These are phyloP conservation scores for Pocillopora meandrina DNA, from an alignment of 92 coral and sea anemone genomes.

Conservation along the genomic window DNA sequence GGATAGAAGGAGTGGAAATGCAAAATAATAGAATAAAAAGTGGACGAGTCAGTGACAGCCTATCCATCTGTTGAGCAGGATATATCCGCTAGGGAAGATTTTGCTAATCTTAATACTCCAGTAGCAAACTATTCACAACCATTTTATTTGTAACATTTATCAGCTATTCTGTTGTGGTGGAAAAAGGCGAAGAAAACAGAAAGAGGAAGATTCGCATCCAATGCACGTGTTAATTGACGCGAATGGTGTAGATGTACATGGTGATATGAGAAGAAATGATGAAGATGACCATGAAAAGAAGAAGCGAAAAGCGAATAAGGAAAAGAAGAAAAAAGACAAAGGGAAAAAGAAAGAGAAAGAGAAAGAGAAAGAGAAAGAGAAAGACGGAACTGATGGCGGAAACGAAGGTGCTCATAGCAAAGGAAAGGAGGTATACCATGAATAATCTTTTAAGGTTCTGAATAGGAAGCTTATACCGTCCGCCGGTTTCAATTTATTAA, in stretches of 20 bases:
- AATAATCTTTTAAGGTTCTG: not conserved
- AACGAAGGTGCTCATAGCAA: not conserved
- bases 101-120: too few relatives aligned
- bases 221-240: slow-evolving; percentile 32
- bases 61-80: too few relatives aligned
- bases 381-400: not conserved
- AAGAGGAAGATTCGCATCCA: slow-evolving; percentile 7
- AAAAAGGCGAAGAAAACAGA: slow-evolving; percentile 46
- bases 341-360: slow-evolving; percentile 28
- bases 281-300: slow-evolving; percentile 7
- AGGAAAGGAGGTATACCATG: not conserved
- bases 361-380: not conserved
- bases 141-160: not conserved
- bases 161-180: slow-evolving; percentile 60
- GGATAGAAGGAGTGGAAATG: too few relatives aligned
- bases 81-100: too few relatives aligned
- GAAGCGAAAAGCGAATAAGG: slow-evolving; percentile 8
- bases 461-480: not conserved
- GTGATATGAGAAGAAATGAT: not conserved
- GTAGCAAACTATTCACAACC: too few relatives aligned
- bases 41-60: too few relatives aligned
- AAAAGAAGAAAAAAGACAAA: slow-evolving; percentile 11
- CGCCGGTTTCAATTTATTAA: too few relatives aligned
- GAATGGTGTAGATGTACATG: too few relatives aligned
- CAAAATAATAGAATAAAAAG: too few relatives aligned